Percentiles rank a stretch among this genome's conserved stretches.
Evolutionary conservation across 2,797 vertebrate species (phyloP).

Genomic region (Aselliscus stoliczkanus): DNA sequence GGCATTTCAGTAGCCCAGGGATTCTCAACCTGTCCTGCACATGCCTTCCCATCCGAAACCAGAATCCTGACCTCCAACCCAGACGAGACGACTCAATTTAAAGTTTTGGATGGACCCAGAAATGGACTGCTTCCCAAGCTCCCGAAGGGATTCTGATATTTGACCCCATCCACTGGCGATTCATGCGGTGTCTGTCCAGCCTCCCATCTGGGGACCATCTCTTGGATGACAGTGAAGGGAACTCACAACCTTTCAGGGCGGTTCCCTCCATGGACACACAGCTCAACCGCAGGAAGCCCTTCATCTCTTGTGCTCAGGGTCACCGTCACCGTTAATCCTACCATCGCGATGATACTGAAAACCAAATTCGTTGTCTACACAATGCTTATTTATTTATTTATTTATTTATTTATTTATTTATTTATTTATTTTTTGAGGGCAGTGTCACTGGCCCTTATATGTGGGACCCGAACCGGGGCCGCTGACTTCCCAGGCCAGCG

Average conservation of each 20-base stretch:
- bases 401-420: too few species aligned
- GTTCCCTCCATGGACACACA: not conserved
- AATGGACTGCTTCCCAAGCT: not conserved
- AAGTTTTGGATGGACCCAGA: not conserved
- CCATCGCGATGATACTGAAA: not conserved
- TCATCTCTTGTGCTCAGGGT: not conserved
- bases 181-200: fast-evolving
- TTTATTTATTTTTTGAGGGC: too few species aligned
- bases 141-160: not conserved
- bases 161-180: not conserved
- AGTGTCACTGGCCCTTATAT: too few species aligned
- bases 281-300: not conserved
- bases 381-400: too few species aligned
- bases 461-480: too few species aligned
- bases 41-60: not conserved
- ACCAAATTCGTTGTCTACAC: not conserved
- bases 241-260: not conserved
- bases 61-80: not conserved
- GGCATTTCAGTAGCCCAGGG: not conserved
- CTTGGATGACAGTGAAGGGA: not conserved
- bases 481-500: too few species aligned
- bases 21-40: not conserved
- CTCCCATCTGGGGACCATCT: not conserved
- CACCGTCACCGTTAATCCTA: not conserved
- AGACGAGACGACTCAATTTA: not conserved